Evolutionary conservation across 2,888 invertebrate species (phyloP).

Genomic region (Pristionchus maxplancki): DNA sequence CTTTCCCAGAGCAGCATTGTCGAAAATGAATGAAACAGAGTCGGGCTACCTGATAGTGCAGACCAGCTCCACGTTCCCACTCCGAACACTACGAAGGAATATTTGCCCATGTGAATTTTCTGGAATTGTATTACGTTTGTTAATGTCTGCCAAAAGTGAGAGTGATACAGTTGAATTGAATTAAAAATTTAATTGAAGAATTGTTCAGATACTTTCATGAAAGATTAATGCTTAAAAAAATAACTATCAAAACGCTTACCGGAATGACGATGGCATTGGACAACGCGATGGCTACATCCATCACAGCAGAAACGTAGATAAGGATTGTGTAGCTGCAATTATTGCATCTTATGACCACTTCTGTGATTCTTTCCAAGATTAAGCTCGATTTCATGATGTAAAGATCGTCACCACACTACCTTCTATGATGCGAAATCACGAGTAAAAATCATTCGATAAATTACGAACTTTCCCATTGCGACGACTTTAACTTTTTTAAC

Average conservation of each 20-base stretch:
- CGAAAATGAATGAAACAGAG: too few relatives aligned
- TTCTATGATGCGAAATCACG: too few relatives aligned
- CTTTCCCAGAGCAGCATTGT: too few relatives aligned
- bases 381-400: neutral
- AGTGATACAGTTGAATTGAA: too few relatives aligned
- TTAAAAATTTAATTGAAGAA: neutral
- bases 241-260: too few relatives aligned
- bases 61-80: slow-evolving; percentile 19
- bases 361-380: neutral
- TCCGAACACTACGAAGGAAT: slow-evolving; percentile 42
- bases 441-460: too few relatives aligned
- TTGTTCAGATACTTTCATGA: too few relatives aligned
- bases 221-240: too few relatives aligned
- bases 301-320: slow-evolving; percentile 1
- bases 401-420: too few relatives aligned
- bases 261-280: slow-evolving; percentile 21
- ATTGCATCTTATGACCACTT: neutral
- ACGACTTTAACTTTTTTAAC: neutral
- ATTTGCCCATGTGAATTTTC: slow-evolving; percentile 48
- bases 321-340: slow-evolving; percentile 9
- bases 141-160: too few relatives aligned
- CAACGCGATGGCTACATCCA: neutral
- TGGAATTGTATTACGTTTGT: neutral
- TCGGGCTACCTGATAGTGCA: neutral
- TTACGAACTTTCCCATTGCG: neutral